These are phyloP conservation scores for Spicauda simplicius DNA, from an alignment of 2,888 invertebrate species.

Conservation along the genomic window DNA sequence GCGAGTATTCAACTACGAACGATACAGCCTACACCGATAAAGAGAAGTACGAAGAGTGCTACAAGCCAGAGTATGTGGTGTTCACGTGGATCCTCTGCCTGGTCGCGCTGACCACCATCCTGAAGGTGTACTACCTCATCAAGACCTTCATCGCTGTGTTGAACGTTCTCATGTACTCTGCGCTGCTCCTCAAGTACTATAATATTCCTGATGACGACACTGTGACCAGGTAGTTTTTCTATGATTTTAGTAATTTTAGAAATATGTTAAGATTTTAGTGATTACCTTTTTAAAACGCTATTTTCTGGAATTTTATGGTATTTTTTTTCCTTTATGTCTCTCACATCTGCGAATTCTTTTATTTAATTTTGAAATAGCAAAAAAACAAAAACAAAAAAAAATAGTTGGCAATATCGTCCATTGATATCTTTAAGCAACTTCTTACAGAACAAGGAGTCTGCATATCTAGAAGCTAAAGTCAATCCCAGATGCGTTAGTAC, in stretches of 20 bases:
- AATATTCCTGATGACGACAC: conserved; percentile 53
- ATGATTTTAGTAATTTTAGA: background rate
- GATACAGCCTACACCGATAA: background rate
- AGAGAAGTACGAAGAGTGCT: conserved; percentile 71
- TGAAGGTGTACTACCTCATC: conserved; percentile 94
- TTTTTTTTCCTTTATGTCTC: no score
- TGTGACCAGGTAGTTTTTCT: conserved; percentile 1
- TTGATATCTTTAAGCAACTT: no score
- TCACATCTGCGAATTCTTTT: no score
- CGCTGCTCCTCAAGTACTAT: conserved; percentile 87
- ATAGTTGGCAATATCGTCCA: no score
- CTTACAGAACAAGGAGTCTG: no score
- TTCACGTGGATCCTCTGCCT: conserved; percentile 97
- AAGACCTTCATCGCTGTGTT: conserved; percentile 91
- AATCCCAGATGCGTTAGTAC: no score
- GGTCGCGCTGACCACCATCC: conserved; percentile 95
- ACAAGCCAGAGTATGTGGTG: conserved; percentile 94
- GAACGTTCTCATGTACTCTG: conserved; percentile 90
- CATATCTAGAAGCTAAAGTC: no score
- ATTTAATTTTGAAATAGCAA: no score
- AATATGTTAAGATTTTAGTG: no score
- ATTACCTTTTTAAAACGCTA: no score
- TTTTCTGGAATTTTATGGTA: no score
- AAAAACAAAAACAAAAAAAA: no score
- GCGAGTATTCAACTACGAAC: background rate